Evolutionary conservation across 2,797 vertebrate species (phyloP).

Genomic region (Hafferia zeledoni): DNA sequence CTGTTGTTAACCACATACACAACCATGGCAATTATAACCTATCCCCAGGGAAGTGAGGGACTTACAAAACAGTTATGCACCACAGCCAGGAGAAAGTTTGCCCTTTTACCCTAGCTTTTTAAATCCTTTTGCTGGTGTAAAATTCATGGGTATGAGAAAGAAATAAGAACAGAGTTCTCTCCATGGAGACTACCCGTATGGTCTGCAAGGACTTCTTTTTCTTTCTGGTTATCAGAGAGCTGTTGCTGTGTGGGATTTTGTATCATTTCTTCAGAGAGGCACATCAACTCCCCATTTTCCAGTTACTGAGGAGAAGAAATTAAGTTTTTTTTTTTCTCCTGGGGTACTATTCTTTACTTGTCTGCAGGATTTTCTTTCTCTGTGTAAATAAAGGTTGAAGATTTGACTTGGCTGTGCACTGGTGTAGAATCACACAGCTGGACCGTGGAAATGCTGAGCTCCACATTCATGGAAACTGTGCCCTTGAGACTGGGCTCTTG

Average conservation of each 20-base stretch:
- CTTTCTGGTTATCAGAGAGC: neutral
- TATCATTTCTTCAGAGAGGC: neutral
- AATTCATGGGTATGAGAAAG: neutral
- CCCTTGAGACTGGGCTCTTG: neutral
- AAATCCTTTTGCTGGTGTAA: neutral
- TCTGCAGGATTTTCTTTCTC: neutral
- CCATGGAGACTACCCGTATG: neutral
- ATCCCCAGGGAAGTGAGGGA: neutral
- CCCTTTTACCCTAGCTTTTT: neutral
- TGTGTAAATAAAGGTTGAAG: neutral
- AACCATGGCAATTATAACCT: neutral
- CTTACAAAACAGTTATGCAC: neutral
- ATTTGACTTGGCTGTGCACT: neutral
- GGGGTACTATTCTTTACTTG: neutral
- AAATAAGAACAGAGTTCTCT: neutral
- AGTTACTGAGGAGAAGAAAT: conserved; percentile 3
- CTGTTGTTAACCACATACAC: neutral
- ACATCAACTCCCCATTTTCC: neutral
- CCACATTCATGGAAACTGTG: neutral
- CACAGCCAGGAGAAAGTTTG: neutral
- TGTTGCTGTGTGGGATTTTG: neutral
- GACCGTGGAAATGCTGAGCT: neutral
- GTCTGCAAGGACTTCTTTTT: neutral
- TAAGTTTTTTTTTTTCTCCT: neutral
- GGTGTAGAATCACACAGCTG: neutral